phyloP scores from a whole-genome alignment of 2,113 vertebrate species.

The Serilophus lunatus region DNA sequence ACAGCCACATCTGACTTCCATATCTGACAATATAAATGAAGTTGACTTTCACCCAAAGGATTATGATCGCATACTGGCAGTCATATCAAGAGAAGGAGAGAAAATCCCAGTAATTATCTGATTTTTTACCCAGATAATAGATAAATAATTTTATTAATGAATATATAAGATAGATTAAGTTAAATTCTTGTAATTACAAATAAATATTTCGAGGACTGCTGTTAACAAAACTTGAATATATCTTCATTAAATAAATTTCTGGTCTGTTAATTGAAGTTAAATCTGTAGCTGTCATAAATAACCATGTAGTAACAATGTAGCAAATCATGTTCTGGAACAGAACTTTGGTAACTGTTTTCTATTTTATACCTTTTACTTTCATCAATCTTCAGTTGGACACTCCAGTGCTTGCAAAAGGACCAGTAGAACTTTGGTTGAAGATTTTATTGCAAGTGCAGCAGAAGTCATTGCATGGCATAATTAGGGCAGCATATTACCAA shows the following conservation, averaged over 20 bases:
- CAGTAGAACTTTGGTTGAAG: slow-evolving; percentile 84
- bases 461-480: slow-evolving; percentile 80
- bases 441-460: slow-evolving; percentile 77
- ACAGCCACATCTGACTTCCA: slow-evolving; percentile 82
- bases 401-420: slow-evolving; percentile 81
- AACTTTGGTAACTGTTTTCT: not conserved
- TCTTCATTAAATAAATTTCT: not conserved
- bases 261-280: not conserved
- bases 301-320: not conserved
- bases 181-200: not conserved
- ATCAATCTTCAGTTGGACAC: slow-evolving; percentile 72
- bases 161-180: not conserved
- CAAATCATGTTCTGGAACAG: not conserved
- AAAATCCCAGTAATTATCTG: slow-evolving; percentile 75
- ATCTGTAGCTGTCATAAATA: not conserved
- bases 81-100: slow-evolving; percentile 88
- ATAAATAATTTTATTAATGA: not conserved
- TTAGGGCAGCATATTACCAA: slow-evolving; percentile 76
- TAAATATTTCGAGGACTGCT: not conserved
- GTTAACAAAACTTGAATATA: not conserved
- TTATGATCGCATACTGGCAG: slow-evolving; percentile 82
- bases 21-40: slow-evolving; percentile 88
- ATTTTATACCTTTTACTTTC: not conserved
- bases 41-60: slow-evolving; percentile 81
- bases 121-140: not conserved